Base-by-base conservation (phyloP, 2,113 vertebrate genomes). In the Antennarius striatus region DNA sequence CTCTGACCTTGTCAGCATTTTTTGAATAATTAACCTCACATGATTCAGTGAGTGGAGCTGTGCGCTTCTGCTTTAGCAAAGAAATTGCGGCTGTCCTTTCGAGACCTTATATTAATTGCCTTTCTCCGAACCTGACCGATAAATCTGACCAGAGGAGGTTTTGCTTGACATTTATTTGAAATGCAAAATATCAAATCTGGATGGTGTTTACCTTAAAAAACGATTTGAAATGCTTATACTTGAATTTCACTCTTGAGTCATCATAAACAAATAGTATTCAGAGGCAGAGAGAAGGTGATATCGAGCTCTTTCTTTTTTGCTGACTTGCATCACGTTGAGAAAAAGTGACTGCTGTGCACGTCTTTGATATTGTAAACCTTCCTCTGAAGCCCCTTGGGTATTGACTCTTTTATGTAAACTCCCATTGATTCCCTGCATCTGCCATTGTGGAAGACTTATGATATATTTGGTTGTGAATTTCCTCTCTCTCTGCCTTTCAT, bases 331-430 rank as follows among this genome's bases (percentile, higher is more conserved):
- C 10, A 11, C 42, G 10, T 13, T 45, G 52, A 56, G 56, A 56
- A 59, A 39, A 71, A 28, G 45, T 58, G 72, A 70, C 75, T 73
- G 55, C 7, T 36, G 32, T 36, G 32, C 32, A 36, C 61, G 57
- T 86, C 88, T 89, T 83, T 83, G 77, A 80, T 87, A 66, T 69
- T 66, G 72, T 77, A 80, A 89, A 86, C 62, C 79, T 78, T 58
- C 61, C 79, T 70, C 55, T 74, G 69, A 56, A 58, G 72, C 79
- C 71, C 75, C 69, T 75, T 75, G 81, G 65, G 61, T 75, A 91
- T 89, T 72, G 90, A 91, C 86, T 84, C 76, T 81, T 68, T 91
- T 90, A 91, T 88, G 84, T 91, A 92, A 92, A 89, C 89, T 84
- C 66, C 63, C 75, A 92, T 91, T 85, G 91, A 92, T 92, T 87